Evolutionary conservation across 2,113 vertebrate species (phyloP).

Genomic region (Natator depressus): DNA sequence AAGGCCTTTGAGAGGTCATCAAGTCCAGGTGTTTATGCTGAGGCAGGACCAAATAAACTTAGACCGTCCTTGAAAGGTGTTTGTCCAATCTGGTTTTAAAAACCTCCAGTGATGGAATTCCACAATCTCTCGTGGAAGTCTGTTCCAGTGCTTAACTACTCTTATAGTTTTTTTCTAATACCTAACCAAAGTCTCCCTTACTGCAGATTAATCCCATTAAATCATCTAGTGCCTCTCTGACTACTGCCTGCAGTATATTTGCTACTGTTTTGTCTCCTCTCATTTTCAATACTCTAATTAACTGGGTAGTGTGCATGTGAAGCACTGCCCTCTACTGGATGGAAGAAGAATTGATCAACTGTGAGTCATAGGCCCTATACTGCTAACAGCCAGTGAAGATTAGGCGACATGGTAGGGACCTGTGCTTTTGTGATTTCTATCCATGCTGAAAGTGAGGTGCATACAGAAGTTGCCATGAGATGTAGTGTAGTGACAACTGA

Average conservation of each 20-base stretch:
- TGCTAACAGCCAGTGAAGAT: background rate
- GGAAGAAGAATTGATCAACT: background rate
- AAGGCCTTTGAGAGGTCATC: background rate
- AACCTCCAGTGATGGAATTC: background rate
- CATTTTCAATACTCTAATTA: background rate
- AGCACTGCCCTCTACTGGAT: background rate
- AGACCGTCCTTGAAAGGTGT: background rate
- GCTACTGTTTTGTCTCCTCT: background rate
- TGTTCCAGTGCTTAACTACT: background rate
- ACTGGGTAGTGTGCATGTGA: background rate
- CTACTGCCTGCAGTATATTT: background rate
- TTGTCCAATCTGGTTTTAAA: background rate
- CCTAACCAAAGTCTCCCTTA: background rate
- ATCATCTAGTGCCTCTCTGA: background rate
- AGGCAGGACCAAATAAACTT: background rate
- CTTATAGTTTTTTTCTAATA: background rate
- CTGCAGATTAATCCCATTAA: background rate
- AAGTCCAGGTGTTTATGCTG: background rate
- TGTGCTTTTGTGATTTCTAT: background rate
- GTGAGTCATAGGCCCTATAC: background rate
- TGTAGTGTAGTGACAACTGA: background rate
- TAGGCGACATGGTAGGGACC: background rate
- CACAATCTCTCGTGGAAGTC: background rate
- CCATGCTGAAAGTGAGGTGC: background rate
- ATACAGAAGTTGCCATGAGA: background rate